Base-by-base conservation (phyloP, 2,888 invertebrate genomes). In the Hyalella azteca region DNA sequence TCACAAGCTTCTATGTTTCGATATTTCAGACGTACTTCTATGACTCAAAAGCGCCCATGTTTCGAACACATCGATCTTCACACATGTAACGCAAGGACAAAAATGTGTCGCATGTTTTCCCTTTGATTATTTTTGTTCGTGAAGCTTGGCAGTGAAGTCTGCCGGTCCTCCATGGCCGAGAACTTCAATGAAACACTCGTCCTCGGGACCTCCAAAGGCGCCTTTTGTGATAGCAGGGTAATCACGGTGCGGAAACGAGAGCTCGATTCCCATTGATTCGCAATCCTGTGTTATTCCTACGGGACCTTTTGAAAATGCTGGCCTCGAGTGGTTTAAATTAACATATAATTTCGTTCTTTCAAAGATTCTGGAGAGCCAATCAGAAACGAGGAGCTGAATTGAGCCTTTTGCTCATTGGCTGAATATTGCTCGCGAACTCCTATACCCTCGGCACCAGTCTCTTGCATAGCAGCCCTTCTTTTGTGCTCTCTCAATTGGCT, bases 311-410 rank as follows among this genome's bases (percentile, higher is more conserved):
- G 66, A 66, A 66, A 66, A 36, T 66, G 66, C 66, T 19, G n/a
- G 66, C 66, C 29, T 66, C 66, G 66, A 66, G 66, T 66, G 66
- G 36, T 66, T 66, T 66, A 66, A 66, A 66, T 66, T 66, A 66
- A 66, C 66, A 66, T 66, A 66, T 66, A 66, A 66, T 66, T 66
- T 66, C 66, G 66, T 66, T 66, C 66, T 66, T 66, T 66, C 32
- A 36, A 66, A 66, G 66, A 66, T 66, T 66, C 66, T 66, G 36
- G 66, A 66, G 66, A 66, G 66, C 66, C 66, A 66, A 66, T 66
- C 66, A 66, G 66, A 36, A 66, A 19, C 66, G 36, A 29, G 66
- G 36, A 66, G 66, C 66, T 66, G 66, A 66, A 66, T 66, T 66
- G 66, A 66, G 66, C 66, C 36, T 19, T 32, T 66, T 36, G 66